phyloP scores from a whole-genome alignment of 2,113 vertebrate genomes.

The Sinosuthora webbiana region DNA sequence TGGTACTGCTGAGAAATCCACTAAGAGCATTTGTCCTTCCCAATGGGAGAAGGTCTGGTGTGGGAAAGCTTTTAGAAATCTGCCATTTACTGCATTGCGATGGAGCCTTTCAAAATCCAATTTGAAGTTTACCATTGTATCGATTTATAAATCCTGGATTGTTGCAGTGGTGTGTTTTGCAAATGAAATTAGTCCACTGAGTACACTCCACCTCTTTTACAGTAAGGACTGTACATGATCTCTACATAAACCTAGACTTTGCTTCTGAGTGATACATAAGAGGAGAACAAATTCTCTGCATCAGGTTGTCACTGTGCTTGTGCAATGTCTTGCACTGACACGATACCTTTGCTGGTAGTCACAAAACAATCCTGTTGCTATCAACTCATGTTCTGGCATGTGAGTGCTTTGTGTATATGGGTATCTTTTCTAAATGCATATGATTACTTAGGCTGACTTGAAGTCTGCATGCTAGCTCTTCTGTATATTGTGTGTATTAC shows the following conservation, averaged over 20 bases:
- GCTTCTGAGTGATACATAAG: neutral
- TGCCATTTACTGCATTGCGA: neutral
- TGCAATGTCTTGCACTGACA: fast-evolving
- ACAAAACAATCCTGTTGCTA: neutral
- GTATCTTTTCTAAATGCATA: neutral
- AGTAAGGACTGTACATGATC: neutral
- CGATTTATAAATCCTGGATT: neutral
- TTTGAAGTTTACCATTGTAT: neutral
- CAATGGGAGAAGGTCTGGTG: neutral
- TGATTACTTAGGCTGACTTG: neutral
- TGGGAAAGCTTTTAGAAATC: neutral
- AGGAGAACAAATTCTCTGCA: neutral
- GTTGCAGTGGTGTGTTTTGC: neutral
- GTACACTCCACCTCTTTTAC: neutral
- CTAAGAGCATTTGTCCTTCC: neutral
- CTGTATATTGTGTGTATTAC: neutral
- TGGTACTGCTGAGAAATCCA: neutral
- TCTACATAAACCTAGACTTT: neutral
- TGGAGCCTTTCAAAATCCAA: neutral
- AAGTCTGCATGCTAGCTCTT: neutral
- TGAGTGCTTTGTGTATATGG: neutral
- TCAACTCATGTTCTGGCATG: neutral
- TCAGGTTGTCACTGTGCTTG: neutral
- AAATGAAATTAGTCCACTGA: neutral
- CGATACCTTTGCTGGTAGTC: neutral